These are phyloP conservation scores for Mormyrus hasselquistii DNA, from an alignment of 2,797 vertebrate genomes.

Conservation along the genomic window DNA sequence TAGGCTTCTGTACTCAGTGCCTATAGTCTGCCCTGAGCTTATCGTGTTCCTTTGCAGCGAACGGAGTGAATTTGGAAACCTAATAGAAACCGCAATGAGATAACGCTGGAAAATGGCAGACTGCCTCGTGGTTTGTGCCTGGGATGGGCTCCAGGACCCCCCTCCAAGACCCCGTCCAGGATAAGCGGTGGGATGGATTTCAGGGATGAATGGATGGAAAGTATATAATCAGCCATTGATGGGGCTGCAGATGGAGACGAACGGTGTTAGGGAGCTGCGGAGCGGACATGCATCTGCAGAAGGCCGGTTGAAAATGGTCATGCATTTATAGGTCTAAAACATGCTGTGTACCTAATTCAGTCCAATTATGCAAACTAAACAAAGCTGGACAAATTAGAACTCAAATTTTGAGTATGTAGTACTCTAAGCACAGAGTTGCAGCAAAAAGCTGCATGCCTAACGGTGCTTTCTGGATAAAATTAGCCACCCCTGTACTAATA, in stretches of 20 bases:
- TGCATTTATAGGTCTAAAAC: not conserved
- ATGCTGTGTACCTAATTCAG: not conserved
- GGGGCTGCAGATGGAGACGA: not conserved
- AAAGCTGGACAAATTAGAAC: not conserved
- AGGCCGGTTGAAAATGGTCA: not conserved
- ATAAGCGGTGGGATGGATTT: not conserved
- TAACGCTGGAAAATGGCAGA: conserved; percentile 1
- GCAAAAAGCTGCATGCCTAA: too few species aligned
- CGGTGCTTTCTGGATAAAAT: too few species aligned
- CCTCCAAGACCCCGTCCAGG: not conserved
- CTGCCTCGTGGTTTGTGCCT: not conserved
- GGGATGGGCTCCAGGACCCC: not conserved
- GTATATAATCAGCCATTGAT: not conserved
- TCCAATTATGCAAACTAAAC: not conserved
- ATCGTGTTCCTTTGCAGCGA: not conserved
- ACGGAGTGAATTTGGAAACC: not conserved
- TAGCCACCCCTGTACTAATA: too few species aligned
- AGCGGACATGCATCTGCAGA: not conserved
- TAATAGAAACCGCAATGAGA: not conserved
- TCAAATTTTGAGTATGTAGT: not conserved
- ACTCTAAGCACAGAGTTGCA: too few species aligned
- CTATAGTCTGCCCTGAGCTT: not conserved
- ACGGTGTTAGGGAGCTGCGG: not conserved
- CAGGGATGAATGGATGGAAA: not conserved
- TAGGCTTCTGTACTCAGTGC: not conserved